Conservation (phyloP, 2,113 vertebrate species). For the Apteryx mantelli region DNA sequence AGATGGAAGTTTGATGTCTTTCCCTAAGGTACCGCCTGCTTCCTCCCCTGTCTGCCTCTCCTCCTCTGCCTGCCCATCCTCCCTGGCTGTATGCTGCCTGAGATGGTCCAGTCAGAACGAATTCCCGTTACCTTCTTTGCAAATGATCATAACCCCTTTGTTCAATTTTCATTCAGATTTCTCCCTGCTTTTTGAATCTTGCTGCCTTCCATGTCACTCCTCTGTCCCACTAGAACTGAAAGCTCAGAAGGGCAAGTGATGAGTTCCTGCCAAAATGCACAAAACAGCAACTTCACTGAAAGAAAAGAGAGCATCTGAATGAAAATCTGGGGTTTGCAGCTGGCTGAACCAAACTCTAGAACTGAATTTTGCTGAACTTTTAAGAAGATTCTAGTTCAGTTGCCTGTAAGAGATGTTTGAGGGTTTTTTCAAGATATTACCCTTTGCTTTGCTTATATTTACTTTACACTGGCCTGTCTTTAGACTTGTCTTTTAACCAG, state of each 20-base stretch:
- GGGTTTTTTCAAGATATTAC: not conserved
- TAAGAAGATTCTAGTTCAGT: not conserved
- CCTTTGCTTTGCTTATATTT: not conserved
- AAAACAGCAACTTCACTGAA: not conserved
- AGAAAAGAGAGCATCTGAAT: not conserved
- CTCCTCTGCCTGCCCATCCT: not conserved
- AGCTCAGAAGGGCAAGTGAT: not conserved
- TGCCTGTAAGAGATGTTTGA: not conserved
- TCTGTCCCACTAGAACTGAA: not conserved
- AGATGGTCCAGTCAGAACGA: not conserved
- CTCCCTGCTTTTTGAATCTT: not conserved
- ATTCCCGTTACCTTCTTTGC: not conserved
- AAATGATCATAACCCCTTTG: accelerated
- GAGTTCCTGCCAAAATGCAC: not conserved
- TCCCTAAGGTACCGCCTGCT: not conserved
- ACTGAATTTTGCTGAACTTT: not conserved
- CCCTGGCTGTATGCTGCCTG: accelerated
- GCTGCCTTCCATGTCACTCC: not conserved
- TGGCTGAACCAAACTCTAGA: not conserved
- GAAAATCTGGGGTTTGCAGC: not conserved
- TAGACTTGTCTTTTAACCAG: not conserved
- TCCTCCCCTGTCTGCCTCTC: not conserved
- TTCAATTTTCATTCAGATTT: not conserved
- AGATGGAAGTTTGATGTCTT: not conserved
- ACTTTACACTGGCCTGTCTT: not conserved